Conservation (phyloP, 1,140 invertebrate species). For the Monomorium pharaonis region DNA sequence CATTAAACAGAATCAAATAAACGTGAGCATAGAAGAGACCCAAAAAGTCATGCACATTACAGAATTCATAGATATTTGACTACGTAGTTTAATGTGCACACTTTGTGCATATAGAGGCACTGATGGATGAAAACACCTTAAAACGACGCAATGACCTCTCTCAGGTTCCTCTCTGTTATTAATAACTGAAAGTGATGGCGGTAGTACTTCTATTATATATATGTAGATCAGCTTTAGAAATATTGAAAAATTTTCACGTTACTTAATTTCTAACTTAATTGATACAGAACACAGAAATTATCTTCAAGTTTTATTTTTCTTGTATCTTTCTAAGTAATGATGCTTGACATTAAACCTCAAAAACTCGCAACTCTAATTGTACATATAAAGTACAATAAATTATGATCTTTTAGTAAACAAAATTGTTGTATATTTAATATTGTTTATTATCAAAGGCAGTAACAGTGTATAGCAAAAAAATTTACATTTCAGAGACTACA, state of each 20-base stretch:
- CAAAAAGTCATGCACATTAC: too few species aligned
- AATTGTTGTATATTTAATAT: neutral
- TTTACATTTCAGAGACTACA: neutral
- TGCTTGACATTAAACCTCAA: neutral
- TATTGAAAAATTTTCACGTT: neutral
- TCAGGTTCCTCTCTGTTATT: too few species aligned
- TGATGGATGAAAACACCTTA: too few species aligned
- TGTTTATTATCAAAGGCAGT: neutral
- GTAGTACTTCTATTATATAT: too few species aligned
- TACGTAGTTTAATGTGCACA: too few species aligned
- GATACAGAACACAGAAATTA: neutral
- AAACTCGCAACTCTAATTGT: slow-evolving; percentile 1
- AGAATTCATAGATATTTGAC: too few species aligned
- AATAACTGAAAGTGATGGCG: too few species aligned
- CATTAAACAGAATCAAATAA: too few species aligned
- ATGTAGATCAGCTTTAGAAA: too few species aligned
- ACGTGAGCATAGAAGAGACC: too few species aligned
- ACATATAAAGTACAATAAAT: neutral
- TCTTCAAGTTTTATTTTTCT: slow-evolving; percentile 3
- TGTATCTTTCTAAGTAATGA: slow-evolving; percentile 9
- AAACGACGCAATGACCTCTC: too few species aligned
- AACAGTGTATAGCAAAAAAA: neutral
- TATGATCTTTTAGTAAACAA: neutral
- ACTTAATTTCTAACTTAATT: slow-evolving; percentile 11
- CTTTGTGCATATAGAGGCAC: too few species aligned